These are phyloP conservation scores for Ylistrum balloti DNA, from an alignment of 1,140 invertebrate genomes.

Conservation along the genomic window DNA sequence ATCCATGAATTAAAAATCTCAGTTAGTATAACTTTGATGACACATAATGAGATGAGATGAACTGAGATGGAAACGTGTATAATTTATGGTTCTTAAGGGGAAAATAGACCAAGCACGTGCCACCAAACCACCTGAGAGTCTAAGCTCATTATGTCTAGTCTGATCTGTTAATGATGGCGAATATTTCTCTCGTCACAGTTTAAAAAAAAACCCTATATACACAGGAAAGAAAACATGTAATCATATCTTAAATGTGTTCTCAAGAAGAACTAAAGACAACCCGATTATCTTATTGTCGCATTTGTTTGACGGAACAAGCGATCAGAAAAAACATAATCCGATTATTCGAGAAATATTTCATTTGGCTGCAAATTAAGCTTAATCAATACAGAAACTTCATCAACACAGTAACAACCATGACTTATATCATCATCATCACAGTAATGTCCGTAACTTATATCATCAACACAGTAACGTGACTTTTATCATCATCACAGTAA, in stretches of 20 bases:
- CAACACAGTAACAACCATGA: no score
- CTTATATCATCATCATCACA: no score
- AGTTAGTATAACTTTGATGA: no score
- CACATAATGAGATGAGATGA: no score
- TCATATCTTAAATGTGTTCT: neutral
- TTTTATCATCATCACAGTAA: no score
- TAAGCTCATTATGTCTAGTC: neutral
- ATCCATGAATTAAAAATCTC: no score
- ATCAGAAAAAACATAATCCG: constrained; percentile 22
- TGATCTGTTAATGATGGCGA: neutral
- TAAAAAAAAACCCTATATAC: neutral
- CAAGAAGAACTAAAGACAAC: neutral
- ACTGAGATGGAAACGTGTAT: no score
- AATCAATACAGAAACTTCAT: no score
- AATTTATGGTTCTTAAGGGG: neutral
- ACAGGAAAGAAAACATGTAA: neutral
- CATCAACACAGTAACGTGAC: no score
- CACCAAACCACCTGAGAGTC: neutral
- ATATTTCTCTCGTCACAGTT: neutral
- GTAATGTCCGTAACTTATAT: no score
- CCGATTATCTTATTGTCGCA: neutral
- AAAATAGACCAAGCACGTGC: neutral
- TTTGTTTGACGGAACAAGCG: neutral
- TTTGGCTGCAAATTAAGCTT: neutral
- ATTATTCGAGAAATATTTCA: neutral